phyloP scores from a whole-genome alignment of 2,888 invertebrate species.

The Spialia ferax region DNA sequence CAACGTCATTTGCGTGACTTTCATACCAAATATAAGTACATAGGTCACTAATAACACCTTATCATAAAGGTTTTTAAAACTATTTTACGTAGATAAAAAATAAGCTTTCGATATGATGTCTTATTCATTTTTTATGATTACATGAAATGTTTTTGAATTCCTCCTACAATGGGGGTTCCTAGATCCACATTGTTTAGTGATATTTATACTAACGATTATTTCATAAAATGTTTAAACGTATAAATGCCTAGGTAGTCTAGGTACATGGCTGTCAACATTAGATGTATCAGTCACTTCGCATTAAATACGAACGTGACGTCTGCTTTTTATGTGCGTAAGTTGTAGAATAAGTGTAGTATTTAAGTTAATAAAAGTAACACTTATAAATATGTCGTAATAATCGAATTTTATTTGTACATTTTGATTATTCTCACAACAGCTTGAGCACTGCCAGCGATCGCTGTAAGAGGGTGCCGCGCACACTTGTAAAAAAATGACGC shows the following conservation, averaged over 20 bases:
- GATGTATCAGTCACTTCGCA: conserved; percentile 25
- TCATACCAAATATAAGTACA: too few relatives aligned
- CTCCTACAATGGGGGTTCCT: conserved; percentile 12
- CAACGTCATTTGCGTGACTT: too few relatives aligned
- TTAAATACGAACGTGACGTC: conserved; percentile 26
- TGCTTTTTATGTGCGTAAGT: conserved; percentile 3
- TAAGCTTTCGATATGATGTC: background rate
- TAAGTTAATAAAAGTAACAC: background rate
- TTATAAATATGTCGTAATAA: conserved; percentile 7
- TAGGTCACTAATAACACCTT: background rate
- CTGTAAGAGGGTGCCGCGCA: conserved; percentile 19
- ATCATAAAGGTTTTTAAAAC: background rate
- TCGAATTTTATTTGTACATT: conserved; percentile 32
- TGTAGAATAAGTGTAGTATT: background rate
- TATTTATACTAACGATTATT: conserved; percentile 3
- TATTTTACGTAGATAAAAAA: background rate
- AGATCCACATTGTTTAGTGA: conserved; percentile 3
- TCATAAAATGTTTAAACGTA: background rate
- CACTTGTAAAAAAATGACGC: conserved; percentile 23
- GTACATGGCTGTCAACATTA: conserved; percentile 5
- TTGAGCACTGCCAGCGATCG: conserved; percentile 44
- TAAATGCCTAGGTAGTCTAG: background rate
- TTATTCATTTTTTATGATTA: background rate
- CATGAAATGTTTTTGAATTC: conserved; percentile 5
- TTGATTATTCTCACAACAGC: conserved; percentile 29